These are phyloP conservation scores for Caenorhabditis japonica DNA, from an alignment of 2,888 invertebrate genomes.

Conservation along the genomic window DNA sequence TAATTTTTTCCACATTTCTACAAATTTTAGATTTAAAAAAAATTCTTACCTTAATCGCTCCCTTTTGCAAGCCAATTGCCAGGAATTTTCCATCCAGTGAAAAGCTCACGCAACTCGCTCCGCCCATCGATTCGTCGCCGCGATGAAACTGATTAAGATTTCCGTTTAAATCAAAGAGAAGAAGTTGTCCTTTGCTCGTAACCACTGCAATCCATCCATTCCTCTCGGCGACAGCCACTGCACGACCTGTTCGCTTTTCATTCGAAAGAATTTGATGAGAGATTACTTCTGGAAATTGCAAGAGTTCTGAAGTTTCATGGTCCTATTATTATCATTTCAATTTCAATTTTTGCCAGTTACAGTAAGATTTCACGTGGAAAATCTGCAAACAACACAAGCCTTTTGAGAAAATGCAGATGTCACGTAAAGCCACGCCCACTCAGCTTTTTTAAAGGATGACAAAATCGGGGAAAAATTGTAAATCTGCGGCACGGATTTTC, in stretches of 20 bases:
- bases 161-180: slow-evolving; percentile 66
- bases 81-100: slow-evolving; percentile 56
- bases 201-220: slow-evolving; percentile 66
- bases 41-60: slow-evolving; percentile 57
- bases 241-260: slow-evolving; percentile 53
- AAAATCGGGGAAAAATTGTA: too few relatives aligned
- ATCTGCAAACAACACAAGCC: too few relatives aligned
- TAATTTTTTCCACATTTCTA: too few relatives aligned
- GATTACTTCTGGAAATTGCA: slow-evolving; percentile 59
- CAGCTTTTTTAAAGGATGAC: too few relatives aligned
- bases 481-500: too few relatives aligned
- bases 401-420: neutral
- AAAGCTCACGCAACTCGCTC: slow-evolving; percentile 61
- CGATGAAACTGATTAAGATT: slow-evolving; percentile 62
- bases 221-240: slow-evolving; percentile 60
- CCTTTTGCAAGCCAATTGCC: slow-evolving; percentile 61
- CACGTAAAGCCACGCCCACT: too few relatives aligned
- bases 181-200: slow-evolving; percentile 65
- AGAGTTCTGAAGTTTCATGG: too few relatives aligned
- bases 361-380: too few relatives aligned
- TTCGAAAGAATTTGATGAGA: slow-evolving; percentile 64
- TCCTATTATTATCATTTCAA: too few relatives aligned
- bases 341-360: too few relatives aligned
- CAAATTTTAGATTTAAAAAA: too few relatives aligned
- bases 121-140: slow-evolving; percentile 56